A percentile compares a stretch with the other conserved stretches of the same genome.
Evolutionary conservation across 1,140 invertebrate genomes (phyloP).

Genomic region (Ceratina japonica): DNA sequence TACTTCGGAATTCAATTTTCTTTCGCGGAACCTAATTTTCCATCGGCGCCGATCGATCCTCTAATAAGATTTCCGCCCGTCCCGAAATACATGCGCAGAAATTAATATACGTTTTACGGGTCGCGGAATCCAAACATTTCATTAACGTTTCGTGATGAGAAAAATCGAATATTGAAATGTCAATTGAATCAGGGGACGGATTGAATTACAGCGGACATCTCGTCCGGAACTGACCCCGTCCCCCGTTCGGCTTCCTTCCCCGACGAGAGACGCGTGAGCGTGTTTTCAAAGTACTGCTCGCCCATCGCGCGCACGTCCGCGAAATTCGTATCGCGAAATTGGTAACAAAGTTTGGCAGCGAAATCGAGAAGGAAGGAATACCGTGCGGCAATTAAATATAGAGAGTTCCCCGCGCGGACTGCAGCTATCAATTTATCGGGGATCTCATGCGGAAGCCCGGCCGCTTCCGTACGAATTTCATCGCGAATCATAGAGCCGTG

Average conservation of each 20-base stretch:
- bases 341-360: not conserved
- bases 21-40: not conserved
- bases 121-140: not conserved
- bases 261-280: not conserved
- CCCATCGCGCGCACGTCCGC: not conserved
- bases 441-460: not conserved
- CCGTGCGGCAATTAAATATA: not conserved
- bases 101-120: not conserved
- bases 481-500: not conserved
- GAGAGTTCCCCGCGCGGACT: not conserved
- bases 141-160: not conserved
- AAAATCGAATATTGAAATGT: conserved; percentile 19
- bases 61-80: not conserved
- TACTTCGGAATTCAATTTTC: not conserved
- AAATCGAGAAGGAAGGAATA: not conserved
- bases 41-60: not conserved
- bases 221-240: conserved; percentile 17
- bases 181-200: conserved; percentile 31
- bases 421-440: not conserved
- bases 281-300: not conserved
- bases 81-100: not conserved
- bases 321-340: conserved; percentile 9
- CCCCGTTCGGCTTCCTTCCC: not conserved
- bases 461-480: not conserved
- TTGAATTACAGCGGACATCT: conserved; percentile 48